Conservation (phyloP, 2,113 vertebrate species). For the Capricornis sumatraensis region DNA sequence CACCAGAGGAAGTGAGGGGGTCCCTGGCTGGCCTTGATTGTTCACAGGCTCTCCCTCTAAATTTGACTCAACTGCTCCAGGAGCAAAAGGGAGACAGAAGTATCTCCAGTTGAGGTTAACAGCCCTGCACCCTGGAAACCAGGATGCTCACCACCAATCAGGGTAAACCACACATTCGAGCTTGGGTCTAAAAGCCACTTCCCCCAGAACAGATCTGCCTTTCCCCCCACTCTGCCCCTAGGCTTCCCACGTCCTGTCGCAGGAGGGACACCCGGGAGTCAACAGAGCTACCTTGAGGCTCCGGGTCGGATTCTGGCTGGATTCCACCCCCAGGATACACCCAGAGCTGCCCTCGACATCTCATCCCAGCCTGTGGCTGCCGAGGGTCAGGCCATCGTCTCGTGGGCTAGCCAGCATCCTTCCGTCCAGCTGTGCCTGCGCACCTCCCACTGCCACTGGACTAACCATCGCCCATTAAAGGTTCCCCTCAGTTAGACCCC, state of each 20-base stretch:
- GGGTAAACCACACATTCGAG: rapidly evolving
- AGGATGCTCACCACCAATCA: rapidly evolving
- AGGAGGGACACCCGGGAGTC: background rate
- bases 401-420: rapidly evolving
- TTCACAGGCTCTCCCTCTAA: background rate
- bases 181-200: background rate
- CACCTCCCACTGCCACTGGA: rapidly evolving
- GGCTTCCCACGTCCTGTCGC: rapidly evolving
- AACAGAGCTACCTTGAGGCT: rapidly evolving
- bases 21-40: rapidly evolving
- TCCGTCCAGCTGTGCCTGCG: background rate
- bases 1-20: rapidly evolving
- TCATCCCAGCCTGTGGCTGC: rapidly evolving
- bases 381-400: background rate
- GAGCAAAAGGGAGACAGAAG: too few species aligned
- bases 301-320: rapidly evolving
- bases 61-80: background rate
- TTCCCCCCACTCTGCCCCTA: rapidly evolving
- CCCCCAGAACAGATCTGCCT: background rate
- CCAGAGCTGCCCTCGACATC: rapidly evolving
- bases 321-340: background rate
- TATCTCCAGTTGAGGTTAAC: background rate
- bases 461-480: rapidly evolving
- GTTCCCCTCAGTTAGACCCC: rapidly evolving
- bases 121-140: background rate